Evolutionary conservation across 2,113 vertebrate species (phyloP).

Genomic region (Platycercus adscitus): DNA sequence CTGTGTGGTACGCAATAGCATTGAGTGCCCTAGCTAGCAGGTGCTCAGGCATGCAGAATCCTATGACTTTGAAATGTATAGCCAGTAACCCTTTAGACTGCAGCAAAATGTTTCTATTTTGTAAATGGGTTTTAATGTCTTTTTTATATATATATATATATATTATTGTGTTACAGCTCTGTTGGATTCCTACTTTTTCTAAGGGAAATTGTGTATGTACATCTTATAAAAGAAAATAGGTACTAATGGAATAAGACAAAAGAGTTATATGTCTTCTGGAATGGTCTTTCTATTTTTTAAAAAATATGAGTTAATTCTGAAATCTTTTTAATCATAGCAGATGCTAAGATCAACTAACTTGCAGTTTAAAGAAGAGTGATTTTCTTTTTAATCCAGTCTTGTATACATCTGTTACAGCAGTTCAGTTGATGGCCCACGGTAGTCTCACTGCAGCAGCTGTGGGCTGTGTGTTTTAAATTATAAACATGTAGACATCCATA

Average conservation of each 20-base stretch:
- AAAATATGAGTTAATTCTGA: background rate
- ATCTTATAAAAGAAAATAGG: background rate
- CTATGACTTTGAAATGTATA: background rate
- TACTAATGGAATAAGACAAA: background rate
- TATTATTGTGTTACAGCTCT: background rate
- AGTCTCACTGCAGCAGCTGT: background rate
- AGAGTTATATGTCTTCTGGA: background rate
- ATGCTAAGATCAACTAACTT: background rate
- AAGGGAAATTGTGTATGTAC: background rate
- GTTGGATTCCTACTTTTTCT: background rate
- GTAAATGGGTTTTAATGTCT: background rate
- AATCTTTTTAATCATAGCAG: background rate
- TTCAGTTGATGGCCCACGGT: background rate
- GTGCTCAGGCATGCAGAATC: background rate
- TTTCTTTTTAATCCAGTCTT: background rate
- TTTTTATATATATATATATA: background rate
- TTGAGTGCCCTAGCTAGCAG: background rate
- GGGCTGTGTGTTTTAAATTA: background rate
- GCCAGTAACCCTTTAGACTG: background rate
- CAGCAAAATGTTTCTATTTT: background rate
- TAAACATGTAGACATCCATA: background rate
- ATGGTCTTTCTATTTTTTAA: background rate
- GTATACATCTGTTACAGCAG: background rate
- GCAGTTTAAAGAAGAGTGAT: background rate
- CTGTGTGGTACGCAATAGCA: background rate